Evolutionary conservation across 2,113 vertebrate species (phyloP).

Genomic region (Oreocharis arfaki): DNA sequence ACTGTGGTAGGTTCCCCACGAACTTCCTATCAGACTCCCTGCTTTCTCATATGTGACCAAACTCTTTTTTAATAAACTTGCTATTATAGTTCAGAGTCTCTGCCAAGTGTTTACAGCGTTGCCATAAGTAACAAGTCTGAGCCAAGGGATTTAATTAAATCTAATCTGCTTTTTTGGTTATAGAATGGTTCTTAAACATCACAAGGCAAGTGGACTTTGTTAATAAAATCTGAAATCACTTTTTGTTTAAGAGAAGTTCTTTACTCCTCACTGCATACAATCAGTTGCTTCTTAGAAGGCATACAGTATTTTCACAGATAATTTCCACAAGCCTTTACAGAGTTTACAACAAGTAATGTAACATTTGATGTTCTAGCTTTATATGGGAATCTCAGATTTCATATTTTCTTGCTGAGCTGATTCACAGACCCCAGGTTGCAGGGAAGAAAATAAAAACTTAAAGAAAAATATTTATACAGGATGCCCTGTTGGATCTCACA

Average conservation of each 20-base stretch:
- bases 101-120: slow-evolving; percentile 46
- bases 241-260: not conserved
- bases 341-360: not conserved
- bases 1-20: not conserved
- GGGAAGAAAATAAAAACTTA: not conserved
- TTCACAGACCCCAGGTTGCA: not conserved
- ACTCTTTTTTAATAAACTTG: slow-evolving; percentile 33
- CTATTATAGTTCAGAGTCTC: not conserved
- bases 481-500: not conserved
- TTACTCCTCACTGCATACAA: not conserved
- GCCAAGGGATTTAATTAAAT: slow-evolving; percentile 56
- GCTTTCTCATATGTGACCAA: slow-evolving; percentile 4
- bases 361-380: not conserved
- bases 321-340: slow-evolving; percentile 14
- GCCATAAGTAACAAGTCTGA: slow-evolving; percentile 42
- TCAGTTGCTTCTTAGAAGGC: slow-evolving; percentile 28
- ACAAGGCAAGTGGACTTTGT: slow-evolving; percentile 23
- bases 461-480: not conserved
- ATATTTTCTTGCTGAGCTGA: not conserved
- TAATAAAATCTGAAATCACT: slow-evolving; percentile 22
- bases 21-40: slow-evolving; percentile 11
- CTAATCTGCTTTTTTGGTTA: slow-evolving; percentile 46
- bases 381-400: not conserved
- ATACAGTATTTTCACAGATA: not conserved
- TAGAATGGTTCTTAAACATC: slow-evolving; percentile 26